Conservation (phyloP, 2,113 vertebrate genomes). For the Coptodon bakossiorum region DNA sequence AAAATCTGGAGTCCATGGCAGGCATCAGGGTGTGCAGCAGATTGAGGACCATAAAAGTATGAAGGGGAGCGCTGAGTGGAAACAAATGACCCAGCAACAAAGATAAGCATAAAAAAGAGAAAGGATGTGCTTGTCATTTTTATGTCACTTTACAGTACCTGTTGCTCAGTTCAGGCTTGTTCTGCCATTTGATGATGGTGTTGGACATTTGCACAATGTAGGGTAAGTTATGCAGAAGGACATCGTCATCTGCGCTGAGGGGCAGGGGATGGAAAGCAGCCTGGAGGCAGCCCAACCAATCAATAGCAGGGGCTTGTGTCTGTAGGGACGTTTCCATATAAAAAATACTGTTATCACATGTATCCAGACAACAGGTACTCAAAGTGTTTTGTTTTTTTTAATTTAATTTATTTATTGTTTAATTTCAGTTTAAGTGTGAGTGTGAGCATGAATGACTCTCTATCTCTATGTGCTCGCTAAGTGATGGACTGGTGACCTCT, state of each 20-base stretch:
- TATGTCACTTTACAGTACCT: constrained; percentile 40
- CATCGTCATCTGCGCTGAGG: constrained; percentile 70
- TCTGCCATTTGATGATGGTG: constrained; percentile 55
- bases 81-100: neutral
- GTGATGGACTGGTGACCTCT: neutral
- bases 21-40: constrained; percentile 71
- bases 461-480: neutral
- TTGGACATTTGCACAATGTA: constrained; percentile 84
- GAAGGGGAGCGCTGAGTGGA: constrained; percentile 54
- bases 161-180: constrained; percentile 19
- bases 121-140: neutral
- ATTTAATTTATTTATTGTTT: neutral
- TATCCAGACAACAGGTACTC: neutral
- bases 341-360: neutral
- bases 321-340: constrained; percentile 42
- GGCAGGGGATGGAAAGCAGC: constrained; percentile 74
- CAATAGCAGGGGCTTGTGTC: constrained; percentile 80
- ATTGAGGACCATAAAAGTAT: constrained; percentile 71
- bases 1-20: constrained; percentile 69
- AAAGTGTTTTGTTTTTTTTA: neutral
- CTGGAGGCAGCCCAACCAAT: constrained; percentile 84
- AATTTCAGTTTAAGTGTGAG: neutral
- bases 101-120: neutral
- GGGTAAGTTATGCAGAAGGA: constrained; percentile 81
- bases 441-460: neutral